Evolutionary conservation across 2,797 vertebrate genomes (phyloP).

Genomic region (Gadopsis bispinosus): DNA sequence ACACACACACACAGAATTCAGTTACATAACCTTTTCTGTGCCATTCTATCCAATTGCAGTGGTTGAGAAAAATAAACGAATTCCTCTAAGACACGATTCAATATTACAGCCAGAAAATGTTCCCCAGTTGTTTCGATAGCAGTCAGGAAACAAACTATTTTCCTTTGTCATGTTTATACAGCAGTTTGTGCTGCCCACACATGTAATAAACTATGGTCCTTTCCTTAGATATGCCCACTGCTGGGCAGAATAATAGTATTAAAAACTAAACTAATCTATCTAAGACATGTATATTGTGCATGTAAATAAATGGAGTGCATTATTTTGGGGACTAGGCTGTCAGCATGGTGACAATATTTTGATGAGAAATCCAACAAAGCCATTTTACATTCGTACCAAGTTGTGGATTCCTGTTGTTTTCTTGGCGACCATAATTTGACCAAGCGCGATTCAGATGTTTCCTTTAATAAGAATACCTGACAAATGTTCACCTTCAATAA

Average conservation of each 20-base stretch:
- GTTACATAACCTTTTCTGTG: not conserved
- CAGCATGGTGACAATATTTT: not conserved
- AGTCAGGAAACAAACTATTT: not conserved
- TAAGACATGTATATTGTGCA: not conserved
- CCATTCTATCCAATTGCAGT: not conserved
- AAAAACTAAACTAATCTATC: not conserved
- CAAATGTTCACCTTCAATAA: not conserved
- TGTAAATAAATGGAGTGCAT: not conserved
- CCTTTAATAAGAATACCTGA: slow-evolving; percentile 3
- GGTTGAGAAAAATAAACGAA: not conserved
- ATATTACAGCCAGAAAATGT: not conserved
- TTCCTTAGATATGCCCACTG: not conserved
- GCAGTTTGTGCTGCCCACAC: not conserved
- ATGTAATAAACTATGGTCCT: not conserved
- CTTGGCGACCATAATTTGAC: not conserved
- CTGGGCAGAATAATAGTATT: not conserved
- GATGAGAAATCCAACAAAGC: slow-evolving; percentile 1
- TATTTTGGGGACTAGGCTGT: slow-evolving; percentile 7
- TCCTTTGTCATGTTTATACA: not conserved
- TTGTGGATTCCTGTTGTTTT: slow-evolving; percentile 4
- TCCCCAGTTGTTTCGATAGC: not conserved
- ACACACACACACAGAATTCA: not conserved
- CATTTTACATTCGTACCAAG: not conserved
- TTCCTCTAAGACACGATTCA: not conserved
- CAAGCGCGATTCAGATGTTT: not conserved